These are phyloP conservation scores for Caenorhabditis afra DNA, from an alignment of 2,888 invertebrate species.

Conservation along the genomic window DNA sequence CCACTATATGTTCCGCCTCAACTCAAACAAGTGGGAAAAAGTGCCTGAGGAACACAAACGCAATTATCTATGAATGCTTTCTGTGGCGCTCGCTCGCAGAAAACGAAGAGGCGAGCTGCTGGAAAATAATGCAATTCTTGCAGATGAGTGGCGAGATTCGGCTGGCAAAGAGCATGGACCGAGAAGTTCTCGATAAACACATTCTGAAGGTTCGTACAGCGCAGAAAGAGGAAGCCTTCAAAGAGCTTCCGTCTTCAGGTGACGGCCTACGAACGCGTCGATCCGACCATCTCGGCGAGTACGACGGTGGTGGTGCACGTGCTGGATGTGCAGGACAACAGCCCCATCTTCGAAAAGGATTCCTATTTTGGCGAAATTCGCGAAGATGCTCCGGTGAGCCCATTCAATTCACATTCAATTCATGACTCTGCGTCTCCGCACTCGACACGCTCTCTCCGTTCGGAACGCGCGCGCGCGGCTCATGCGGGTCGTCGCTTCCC, in stretches of 20 bases:
- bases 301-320: constrained; percentile 86
- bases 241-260: constrained; percentile 62
- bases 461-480: constrained; percentile 46
- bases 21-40: constrained; percentile 36
- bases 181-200: constrained; percentile 76
- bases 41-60: constrained; percentile 51
- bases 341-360: constrained; percentile 92
- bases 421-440: constrained; percentile 43
- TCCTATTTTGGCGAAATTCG: constrained; percentile 91
- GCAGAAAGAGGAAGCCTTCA: too few species aligned
- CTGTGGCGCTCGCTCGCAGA: constrained; percentile 17
- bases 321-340: constrained; percentile 94
- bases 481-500: background rate
- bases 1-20: constrained; percentile 12
- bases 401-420: constrained; percentile 44
- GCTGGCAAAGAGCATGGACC: constrained; percentile 76
- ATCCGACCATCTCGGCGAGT: constrained; percentile 75
- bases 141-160: constrained; percentile 76
- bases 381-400: constrained; percentile 85
- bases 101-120: constrained; percentile 11
- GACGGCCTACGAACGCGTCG: constrained; percentile 77
- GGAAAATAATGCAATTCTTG: constrained; percentile 53
- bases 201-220: constrained; percentile 70
- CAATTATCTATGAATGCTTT: constrained; percentile 62
- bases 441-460: constrained; percentile 10